Percentiles rank a stretch among this genome's conserved stretches.
Conservation (phyloP, 2,113 vertebrate species). For the Muscicapa adusta region DNA sequence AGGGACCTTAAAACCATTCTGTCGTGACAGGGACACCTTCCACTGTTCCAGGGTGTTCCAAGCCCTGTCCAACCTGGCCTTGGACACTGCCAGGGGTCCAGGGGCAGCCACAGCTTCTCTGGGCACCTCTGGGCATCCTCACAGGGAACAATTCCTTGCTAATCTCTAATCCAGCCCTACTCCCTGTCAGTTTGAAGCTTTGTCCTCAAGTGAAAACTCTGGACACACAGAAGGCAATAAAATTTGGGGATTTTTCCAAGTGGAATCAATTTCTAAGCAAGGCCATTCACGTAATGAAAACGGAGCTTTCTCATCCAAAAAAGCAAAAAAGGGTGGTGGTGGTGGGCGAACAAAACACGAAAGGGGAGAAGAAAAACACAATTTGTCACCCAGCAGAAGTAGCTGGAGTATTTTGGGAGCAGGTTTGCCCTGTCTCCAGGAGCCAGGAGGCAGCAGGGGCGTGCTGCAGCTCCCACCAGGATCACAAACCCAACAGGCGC, state of each 20-base stretch:
- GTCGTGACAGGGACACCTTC: not conserved
- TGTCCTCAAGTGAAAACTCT: not conserved
- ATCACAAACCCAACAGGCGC: conserved; percentile 53
- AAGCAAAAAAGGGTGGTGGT: not conserved
- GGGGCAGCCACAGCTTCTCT: not conserved
- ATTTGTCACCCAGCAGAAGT: conserved; percentile 10
- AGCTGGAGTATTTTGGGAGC: conserved; percentile 28
- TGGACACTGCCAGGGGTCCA: not conserved
- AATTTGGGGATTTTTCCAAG: not conserved
- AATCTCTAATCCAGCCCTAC: not conserved
- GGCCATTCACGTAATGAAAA: not conserved
- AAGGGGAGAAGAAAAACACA: conserved; percentile 39
- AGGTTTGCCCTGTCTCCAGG: conserved; percentile 31
- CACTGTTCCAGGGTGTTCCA: fast-evolving
- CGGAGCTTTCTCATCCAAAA: not conserved
- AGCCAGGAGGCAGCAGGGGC: conserved; percentile 32
- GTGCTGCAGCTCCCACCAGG: conserved; percentile 32
- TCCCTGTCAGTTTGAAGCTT: not conserved
- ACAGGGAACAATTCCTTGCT: not conserved
- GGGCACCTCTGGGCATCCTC: not conserved
- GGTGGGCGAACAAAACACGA: not conserved
- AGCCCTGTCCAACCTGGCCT: fast-evolving
- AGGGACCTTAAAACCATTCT: not conserved
- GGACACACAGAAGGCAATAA: not conserved
- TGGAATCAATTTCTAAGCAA: not conserved